These are phyloP conservation scores for Synergus laeviventris DNA, from an alignment of 2,888 invertebrate genomes.

Conservation along the genomic window DNA sequence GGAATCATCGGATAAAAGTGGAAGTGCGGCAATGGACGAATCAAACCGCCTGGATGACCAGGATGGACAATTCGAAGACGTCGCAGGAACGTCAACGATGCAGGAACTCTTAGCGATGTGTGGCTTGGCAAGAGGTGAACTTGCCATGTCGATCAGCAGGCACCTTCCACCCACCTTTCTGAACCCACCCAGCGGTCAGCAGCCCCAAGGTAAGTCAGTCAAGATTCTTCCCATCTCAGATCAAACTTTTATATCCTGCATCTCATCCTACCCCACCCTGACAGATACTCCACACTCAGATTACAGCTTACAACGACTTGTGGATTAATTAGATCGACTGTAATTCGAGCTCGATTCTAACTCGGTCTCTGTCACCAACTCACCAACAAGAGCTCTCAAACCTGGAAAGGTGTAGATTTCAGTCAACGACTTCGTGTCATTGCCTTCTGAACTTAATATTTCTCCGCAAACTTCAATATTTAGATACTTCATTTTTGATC, in stretches of 20 bases:
- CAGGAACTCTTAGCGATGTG: conserved; percentile 78
- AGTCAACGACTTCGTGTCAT: conserved; percentile 1
- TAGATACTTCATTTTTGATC: neutral
- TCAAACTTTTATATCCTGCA: neutral
- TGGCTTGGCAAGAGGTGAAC: conserved; percentile 76
- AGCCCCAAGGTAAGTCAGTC: conserved; percentile 62
- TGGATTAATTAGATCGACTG: conserved; percentile 27
- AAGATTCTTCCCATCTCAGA: conserved; percentile 26
- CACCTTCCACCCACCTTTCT: conserved; percentile 74
- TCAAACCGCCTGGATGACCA: conserved; percentile 65
- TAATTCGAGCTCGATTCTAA: conserved; percentile 19
- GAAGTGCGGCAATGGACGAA: conserved; percentile 63
- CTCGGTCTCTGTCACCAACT: neutral
- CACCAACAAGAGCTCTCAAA: neutral
- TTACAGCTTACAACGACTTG: conserved; percentile 44
- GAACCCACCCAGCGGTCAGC: conserved; percentile 69
- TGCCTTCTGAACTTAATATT: neutral
- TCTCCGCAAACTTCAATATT: neutral
- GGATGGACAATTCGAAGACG: conserved; percentile 63
- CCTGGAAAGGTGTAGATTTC: conserved; percentile 1
- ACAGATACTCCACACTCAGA: conserved; percentile 43
- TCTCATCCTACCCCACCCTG: conserved; percentile 45
- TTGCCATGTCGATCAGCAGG: conserved; percentile 74
- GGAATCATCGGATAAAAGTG: conserved; percentile 73
- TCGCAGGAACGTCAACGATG: conserved; percentile 74